Evolutionary conservation across 92 coral and sea anemone genomes (phyloP).

Genomic region (Siderastrea radians): DNA sequence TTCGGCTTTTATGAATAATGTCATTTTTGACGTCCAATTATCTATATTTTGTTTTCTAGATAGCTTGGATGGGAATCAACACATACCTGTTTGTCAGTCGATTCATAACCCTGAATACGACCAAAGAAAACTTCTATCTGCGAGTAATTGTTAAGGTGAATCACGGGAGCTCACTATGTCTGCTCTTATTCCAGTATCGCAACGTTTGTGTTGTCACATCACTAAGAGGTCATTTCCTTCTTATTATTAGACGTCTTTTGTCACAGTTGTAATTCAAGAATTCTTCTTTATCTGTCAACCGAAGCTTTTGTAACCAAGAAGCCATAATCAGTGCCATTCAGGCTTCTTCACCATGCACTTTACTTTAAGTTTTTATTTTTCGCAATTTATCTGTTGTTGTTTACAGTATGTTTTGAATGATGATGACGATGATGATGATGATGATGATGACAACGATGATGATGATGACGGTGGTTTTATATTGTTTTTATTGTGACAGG

Average conservation of each 20-base stretch:
- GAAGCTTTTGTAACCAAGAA: too few species aligned
- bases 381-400: too few species aligned
- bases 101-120: slow-evolving; percentile 71
- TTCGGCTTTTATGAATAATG: background rate
- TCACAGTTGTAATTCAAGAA: too few species aligned
- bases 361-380: too few species aligned
- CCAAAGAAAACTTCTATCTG: slow-evolving; percentile 77
- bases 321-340: too few species aligned
- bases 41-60: slow-evolving; percentile 42
- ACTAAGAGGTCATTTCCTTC: background rate
- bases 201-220: background rate
- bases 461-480: background rate
- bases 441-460: background rate
- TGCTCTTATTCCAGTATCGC: too few species aligned
- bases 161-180: background rate
- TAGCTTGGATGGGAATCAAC: slow-evolving; percentile 92
- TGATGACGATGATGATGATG: too few species aligned
- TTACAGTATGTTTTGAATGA: too few species aligned
- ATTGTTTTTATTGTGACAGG: slow-evolving; percentile 45
- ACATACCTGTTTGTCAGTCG: slow-evolving; percentile 73
- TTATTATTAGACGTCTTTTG: too few species aligned
- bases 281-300: too few species aligned
- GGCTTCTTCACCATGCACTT: too few species aligned
- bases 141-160: slow-evolving; percentile 87
- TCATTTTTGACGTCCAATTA: background rate